Evolutionary conservation across 2,113 vertebrate species (phyloP), one percentile per base, ranked within the genome.

Genomic region (Bufo bufo): DNA sequence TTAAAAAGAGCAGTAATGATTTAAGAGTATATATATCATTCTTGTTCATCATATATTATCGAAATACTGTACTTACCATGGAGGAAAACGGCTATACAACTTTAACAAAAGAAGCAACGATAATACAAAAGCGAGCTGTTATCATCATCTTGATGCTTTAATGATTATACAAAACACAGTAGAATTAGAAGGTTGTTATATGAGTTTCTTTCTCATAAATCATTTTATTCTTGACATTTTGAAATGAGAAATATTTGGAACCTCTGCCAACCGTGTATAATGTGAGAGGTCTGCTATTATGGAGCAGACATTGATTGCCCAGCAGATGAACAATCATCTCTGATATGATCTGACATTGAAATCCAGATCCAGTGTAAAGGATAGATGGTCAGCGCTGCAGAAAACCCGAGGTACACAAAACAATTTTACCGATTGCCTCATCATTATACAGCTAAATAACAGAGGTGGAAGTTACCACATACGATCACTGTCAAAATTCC

Each of bases 261-360:
- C 72, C 84, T 83, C 82, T 78, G 82, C 87, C 87, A 84, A 78
- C 81, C 81, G 74, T 84, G 82, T 89, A 89, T 82, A 89, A 89
- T 89, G 82, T 89, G 82, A 89, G 87, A 84, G 82, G 81, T 58
- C 87, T 89, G 81, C 82, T 84, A 84, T 84, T 89, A 89, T 58
- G 61, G 87, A 89, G 87, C 87, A 84, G 81, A 89, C 80, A 88
- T 84, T 89, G 87, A 89, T 89, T 89, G 81, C 80, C 82, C 72
- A 84, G 80, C 50, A 89, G 87, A 89, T 89, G 87, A 89, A 84
- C 87, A 89, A 84, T 89, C 82, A 84, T 74, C 87, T 59, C 81
- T 84, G 81, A 89, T 89, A 89, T 89, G 74, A 84, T 89, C 87
- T 89, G 87, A 89, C 87, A 89, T 89, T 84, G 87, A 84, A 89